Evolutionary conservation across 2,888 invertebrate genomes (phyloP).

Genomic region (Lutraria lutraria): DNA sequence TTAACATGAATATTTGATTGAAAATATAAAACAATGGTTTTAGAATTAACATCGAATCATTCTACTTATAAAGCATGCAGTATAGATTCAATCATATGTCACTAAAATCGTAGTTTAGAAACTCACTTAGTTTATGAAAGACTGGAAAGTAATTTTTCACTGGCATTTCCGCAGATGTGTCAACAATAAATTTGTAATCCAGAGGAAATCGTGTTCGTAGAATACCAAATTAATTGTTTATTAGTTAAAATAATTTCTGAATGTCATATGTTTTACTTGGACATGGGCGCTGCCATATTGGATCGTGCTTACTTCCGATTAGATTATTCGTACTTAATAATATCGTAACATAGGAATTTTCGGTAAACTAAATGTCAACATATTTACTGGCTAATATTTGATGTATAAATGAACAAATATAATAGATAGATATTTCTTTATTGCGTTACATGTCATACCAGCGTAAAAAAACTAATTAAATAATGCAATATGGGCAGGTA

Average conservation of each 20-base stretch:
- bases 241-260: conserved; percentile 27
- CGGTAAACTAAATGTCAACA: background rate
- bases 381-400: background rate
- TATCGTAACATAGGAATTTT: conserved; percentile 10
- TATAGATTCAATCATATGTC: background rate
- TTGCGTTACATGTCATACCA: too few species aligned
- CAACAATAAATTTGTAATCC: background rate
- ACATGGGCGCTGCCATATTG: conserved; percentile 70
- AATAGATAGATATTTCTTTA: background rate
- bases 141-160: conserved; percentile 62
- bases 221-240: background rate
- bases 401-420: background rate
- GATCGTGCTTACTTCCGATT: conserved; percentile 58
- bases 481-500: too few species aligned
- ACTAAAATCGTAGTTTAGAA: background rate
- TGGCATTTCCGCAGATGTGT: conserved; percentile 41
- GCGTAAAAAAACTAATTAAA: too few species aligned
- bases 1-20: background rate
- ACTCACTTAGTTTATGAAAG: conserved; percentile 66
- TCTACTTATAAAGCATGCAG: background rate
- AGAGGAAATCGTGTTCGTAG: background rate
- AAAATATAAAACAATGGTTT: background rate
- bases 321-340: background rate
- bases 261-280: conserved; percentile 48
- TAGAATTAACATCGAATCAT: background rate